Percentiles rank a stretch among this genome's conserved stretches.
phyloP scores from a whole-genome alignment of 2,113 vertebrate species.

The Scomber colias region DNA sequence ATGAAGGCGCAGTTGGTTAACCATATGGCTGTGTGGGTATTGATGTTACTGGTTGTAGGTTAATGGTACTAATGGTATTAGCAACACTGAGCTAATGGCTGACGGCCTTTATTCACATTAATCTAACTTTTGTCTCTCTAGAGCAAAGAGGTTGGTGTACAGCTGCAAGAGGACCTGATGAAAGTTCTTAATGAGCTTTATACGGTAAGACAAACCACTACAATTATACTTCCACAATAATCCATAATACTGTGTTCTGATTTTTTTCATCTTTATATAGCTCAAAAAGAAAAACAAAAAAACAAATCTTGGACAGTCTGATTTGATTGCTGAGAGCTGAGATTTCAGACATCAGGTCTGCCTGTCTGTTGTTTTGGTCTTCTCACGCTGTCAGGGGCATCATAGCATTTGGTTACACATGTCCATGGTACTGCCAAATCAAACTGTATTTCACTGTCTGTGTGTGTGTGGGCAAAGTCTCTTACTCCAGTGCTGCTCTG shows the following conservation, averaged over 20 bases:
- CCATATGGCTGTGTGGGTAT: constrained; percentile 21
- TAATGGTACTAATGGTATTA: neutral
- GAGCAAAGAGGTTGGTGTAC: constrained; percentile 98
- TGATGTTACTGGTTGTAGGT: neutral
- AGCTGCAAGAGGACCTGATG: constrained; percentile 98
- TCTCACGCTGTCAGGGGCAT: constrained; percentile 43
- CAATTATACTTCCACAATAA: neutral
- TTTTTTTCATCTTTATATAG: neutral
- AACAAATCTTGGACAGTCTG: neutral
- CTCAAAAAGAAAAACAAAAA: neutral
- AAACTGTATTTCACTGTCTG: constrained; percentile 9
- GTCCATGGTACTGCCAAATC: constrained; percentile 37
- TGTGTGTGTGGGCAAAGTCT: constrained; percentile 43
- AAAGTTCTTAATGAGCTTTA: constrained; percentile 98
- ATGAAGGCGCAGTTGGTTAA: constrained; percentile 37
- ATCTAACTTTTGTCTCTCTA: constrained; percentile 75
- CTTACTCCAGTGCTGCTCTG: constrained; percentile 32
- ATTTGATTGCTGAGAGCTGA: constrained; percentile 1
- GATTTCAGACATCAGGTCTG: constrained; percentile 1
- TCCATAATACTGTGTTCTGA: neutral
- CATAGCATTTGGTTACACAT: constrained; percentile 44
- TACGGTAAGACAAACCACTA: constrained; percentile 86
- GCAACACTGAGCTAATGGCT: constrained; percentile 3
- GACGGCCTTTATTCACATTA: neutral
- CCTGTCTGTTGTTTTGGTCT: constrained; percentile 28